These are phyloP conservation scores for Spodoptera litura DNA, from an alignment of 1,140 invertebrate genomes.

Conservation along the genomic window DNA sequence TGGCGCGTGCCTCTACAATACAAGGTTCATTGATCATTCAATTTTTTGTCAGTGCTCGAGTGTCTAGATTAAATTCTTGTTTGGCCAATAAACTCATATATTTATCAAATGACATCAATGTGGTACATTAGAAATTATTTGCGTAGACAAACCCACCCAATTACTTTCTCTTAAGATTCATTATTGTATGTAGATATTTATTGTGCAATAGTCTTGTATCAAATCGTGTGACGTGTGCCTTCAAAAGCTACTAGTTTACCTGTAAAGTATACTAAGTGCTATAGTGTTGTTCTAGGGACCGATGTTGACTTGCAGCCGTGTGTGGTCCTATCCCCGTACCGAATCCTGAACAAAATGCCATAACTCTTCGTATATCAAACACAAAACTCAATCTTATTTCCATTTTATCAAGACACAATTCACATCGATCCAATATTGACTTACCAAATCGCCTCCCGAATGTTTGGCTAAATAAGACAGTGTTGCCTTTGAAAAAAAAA, in stretches of 20 bases:
- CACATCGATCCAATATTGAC: not conserved
- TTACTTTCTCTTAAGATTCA: constrained; percentile 33
- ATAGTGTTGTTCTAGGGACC: constrained; percentile 81
- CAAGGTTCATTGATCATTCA: no score
- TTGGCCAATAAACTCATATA: not conserved
- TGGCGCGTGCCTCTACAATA: not conserved
- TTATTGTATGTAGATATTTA: constrained; percentile 13
- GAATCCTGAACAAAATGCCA: constrained; percentile 55
- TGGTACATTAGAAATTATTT: not conserved
- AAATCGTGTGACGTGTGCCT: constrained; percentile 62
- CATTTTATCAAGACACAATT: not conserved
- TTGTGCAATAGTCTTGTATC: constrained; percentile 47
- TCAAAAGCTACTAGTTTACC: constrained; percentile 78
- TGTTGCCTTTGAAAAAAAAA: constrained; percentile 67
- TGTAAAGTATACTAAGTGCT: constrained; percentile 82
- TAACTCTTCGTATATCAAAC: constrained; percentile 43
- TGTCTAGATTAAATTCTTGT: no score
- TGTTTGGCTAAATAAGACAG: constrained; percentile 73
- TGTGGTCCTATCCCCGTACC: constrained; percentile 72
- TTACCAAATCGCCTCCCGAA: constrained; percentile 39
- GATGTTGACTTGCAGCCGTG: constrained; percentile 77
- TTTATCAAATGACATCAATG: not conserved
- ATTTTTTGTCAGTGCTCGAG: no score
- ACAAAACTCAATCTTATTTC: constrained; percentile 56
- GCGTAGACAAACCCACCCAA: not conserved